Evolutionary conservation across 2,797 vertebrate genomes (phyloP).

Genomic region (Myiothlypis coronata): DNA sequence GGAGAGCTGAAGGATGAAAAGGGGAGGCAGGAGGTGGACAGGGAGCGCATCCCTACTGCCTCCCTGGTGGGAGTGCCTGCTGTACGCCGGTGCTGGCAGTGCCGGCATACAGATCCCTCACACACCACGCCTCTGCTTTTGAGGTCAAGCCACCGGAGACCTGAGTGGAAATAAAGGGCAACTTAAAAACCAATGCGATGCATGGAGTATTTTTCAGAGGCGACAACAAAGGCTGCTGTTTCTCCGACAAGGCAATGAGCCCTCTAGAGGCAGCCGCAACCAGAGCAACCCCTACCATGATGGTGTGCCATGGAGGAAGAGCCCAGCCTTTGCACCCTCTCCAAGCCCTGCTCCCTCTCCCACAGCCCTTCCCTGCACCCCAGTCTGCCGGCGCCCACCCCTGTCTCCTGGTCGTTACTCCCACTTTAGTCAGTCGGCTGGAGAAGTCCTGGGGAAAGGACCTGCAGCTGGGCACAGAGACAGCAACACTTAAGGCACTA

Average conservation of each 20-base stretch:
- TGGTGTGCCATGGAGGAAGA: rapidly evolving
- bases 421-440: background rate
- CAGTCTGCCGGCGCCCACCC: rapidly evolving
- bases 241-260: conserved; percentile 12
- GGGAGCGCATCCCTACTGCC: background rate
- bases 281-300: background rate
- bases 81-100: rapidly evolving
- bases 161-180: background rate
- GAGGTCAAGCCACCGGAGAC: background rate
- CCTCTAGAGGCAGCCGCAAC: conserved; percentile 44
- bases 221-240: background rate
- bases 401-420: too few species aligned
- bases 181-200: background rate
- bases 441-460: background rate
- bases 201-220: background rate
- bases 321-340: background rate
- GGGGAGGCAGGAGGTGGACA: background rate
- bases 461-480: background rate
- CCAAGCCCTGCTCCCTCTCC: background rate
- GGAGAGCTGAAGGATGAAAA: background rate
- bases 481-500: background rate
- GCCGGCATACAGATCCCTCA: background rate
- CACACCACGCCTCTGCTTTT: background rate
- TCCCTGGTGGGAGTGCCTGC: rapidly evolving
- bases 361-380: background rate